phyloP scores from a whole-genome alignment of 2,113 vertebrate genomes.

The Sinocyclocheilus anshuiensis region DNA sequence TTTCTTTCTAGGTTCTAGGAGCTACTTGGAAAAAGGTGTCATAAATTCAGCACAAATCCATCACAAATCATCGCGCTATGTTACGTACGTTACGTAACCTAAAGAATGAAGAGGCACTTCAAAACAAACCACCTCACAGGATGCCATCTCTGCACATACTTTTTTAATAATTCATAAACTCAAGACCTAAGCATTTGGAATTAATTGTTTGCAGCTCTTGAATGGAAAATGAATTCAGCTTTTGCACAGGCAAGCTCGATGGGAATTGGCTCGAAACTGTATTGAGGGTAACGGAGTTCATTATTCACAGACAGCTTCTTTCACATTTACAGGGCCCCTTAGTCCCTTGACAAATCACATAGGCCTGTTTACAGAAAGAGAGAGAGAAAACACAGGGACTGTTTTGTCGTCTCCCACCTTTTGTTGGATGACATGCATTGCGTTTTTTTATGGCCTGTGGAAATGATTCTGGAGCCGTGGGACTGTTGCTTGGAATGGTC shows the following conservation, averaged over 20 bases:
- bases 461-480: conserved; percentile 35
- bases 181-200: conserved; percentile 9
- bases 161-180: conserved; percentile 46
- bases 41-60: not conserved
- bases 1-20: not conserved
- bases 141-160: not conserved
- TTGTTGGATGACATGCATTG: conserved; percentile 42
- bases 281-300: conserved; percentile 57
- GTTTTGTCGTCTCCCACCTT: conserved; percentile 12
- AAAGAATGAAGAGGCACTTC: not conserved
- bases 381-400: conserved; percentile 29
- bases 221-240: conserved; percentile 57
- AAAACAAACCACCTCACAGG: conserved; percentile 7
- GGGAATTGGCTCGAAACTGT: conserved; percentile 55
- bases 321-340: conserved; percentile 54
- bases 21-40: not conserved
- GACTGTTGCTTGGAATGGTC: conserved; percentile 18
- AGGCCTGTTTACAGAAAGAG: conserved; percentile 57
- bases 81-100: conserved; percentile 24
- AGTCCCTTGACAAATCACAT: conserved; percentile 57
- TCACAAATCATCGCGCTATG: not conserved
- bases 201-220: conserved; percentile 43
- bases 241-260: conserved; percentile 40
- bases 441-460: conserved; percentile 25
- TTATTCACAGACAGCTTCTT: conserved; percentile 58